Base-by-base conservation (phyloP, 2,888 invertebrate species). In the Sympetrum striolatum region DNA sequence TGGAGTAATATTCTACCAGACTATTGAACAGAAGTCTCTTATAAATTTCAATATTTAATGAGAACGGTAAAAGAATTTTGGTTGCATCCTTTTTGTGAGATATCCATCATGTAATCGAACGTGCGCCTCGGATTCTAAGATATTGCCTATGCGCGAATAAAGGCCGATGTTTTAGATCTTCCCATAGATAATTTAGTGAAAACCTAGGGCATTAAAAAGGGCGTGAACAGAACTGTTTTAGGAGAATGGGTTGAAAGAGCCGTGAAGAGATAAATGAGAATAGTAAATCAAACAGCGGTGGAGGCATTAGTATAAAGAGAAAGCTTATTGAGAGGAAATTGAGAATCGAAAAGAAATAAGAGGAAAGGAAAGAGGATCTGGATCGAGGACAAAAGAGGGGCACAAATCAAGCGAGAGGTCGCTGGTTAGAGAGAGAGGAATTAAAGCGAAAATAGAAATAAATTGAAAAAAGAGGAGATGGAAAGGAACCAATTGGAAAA, bases 291-390 rank as follows among this genome's bases (percentile, higher is more conserved):
- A 86, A 86, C 60, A 86, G 58, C 86, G 58, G 31, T 53, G 53
- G 81, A 81, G 31, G 82, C 82, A 82, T 82, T 86, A 58, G 60
- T 58, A 86, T 60, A 86, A 86, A 86, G 39, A 86, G 86, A 64
- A 86, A 86, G 86, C 86, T 60, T 37, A 86, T 86, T 86, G 86
- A 60, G 86, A 86, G 86, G 86, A 86, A 86, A 86, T 86, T 86
- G 86, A 86, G 86, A 86, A 60, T 60, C 60, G 60, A 31, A 86
- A 86, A 82, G 82, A 82, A 82, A 82, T 82, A 60, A 60, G 86
- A 86, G 86, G 37, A 86, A 86, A 60, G 58, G 60, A 82, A 60
- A 86, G 60, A 60, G 64, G 86, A 86, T 86, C 86, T 86, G 86
- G 35, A 60, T 35, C 37, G 22, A 15, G 80, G 80, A 80, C 22